Evolutionary conservation across 2,797 vertebrate species (phyloP).

Genomic region (Ceryle rudis): DNA sequence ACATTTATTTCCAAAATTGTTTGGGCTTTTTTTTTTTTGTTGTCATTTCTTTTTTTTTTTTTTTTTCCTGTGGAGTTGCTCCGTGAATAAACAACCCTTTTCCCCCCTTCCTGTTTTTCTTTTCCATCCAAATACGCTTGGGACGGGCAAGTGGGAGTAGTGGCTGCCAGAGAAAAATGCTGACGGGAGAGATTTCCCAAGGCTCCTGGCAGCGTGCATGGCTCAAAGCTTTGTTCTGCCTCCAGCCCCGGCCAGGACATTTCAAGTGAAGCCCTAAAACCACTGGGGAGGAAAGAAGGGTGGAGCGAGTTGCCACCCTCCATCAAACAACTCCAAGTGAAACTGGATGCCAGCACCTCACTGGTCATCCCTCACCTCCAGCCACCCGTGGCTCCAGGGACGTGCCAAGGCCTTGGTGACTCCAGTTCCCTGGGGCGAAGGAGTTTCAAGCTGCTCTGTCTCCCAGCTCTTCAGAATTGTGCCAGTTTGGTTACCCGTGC

Average conservation of each 20-base stretch:
- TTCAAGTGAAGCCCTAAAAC: background rate
- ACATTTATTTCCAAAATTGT: constrained; percentile 78
- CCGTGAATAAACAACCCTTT: constrained; percentile 75
- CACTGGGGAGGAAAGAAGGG: background rate
- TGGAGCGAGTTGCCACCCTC: background rate
- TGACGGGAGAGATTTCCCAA: constrained; percentile 8
- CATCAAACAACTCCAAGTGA: background rate
- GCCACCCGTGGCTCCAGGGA: fast-evolving
- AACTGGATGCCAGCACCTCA: background rate
- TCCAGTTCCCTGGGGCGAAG: background rate
- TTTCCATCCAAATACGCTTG: background rate
- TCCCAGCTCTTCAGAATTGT: background rate
- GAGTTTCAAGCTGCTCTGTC: background rate
- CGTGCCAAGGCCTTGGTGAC: background rate
- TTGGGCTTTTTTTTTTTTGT: background rate
- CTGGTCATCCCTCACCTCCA: background rate
- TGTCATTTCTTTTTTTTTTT: background rate
- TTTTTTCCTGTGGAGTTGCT: constrained; percentile 57
- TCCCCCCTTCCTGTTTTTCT: constrained; percentile 52
- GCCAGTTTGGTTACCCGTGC: background rate
- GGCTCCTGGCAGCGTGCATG: background rate
- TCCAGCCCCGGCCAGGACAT: background rate
- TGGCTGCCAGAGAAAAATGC: constrained; percentile 12
- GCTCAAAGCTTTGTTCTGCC: constrained; percentile 11
- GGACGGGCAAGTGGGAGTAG: background rate